Percentiles rank a stretch among this genome's conserved stretches.
phyloP scores from a whole-genome alignment of 2,888 invertebrate species.

The Hirtodrosophila duncani region DNA sequence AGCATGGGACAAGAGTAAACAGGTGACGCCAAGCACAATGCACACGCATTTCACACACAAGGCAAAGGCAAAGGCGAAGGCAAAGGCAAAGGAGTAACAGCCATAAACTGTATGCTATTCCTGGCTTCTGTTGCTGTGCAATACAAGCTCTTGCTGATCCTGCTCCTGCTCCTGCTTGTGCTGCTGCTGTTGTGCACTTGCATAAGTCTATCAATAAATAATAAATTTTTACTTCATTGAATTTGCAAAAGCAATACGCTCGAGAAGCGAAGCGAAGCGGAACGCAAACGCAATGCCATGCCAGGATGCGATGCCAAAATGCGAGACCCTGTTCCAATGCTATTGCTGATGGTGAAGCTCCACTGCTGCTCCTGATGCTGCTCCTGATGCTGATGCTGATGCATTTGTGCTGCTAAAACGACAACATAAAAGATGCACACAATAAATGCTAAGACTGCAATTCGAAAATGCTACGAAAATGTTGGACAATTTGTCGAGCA shows the following conservation, averaged over 20 bases:
- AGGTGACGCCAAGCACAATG: constrained; percentile 17
- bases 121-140: no score
- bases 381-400: constrained; percentile 1
- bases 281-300: no score
- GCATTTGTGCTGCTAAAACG: constrained; percentile 17
- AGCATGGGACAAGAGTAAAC: constrained; percentile 18
- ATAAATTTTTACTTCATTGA: constrained; percentile 58
- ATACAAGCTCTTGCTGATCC: constrained; percentile 11
- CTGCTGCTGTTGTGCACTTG: constrained; percentile 32
- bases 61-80: background rate
- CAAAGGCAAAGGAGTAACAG: constrained; percentile 2
- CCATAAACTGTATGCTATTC: no score
- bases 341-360: background rate
- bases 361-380: background rate
- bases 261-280: constrained; percentile 19
- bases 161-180: constrained; percentile 4
- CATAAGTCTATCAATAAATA: constrained; percentile 63
- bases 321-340: no score
- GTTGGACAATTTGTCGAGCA: constrained; percentile 1
- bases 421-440: constrained; percentile 33
- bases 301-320: no score
- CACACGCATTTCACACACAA: no score
- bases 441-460: constrained; percentile 6
- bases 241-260: constrained; percentile 51
- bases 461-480: constrained; percentile 16